phyloP scores from a whole-genome alignment of 2,888 invertebrate species.

The Nomada lathburiana region DNA sequence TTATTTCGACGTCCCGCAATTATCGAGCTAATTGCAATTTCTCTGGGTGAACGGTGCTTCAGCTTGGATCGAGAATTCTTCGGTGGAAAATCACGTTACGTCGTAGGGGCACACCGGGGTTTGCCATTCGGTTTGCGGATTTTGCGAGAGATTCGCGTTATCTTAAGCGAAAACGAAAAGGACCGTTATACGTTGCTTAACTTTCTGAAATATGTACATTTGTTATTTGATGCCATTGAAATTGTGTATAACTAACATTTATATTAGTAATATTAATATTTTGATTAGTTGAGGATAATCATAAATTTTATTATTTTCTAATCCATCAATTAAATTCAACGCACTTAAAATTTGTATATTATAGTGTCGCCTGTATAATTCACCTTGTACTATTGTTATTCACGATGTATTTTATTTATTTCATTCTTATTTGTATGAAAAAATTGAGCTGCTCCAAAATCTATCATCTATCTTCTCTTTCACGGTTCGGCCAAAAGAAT shows the following conservation, averaged over 20 bases:
- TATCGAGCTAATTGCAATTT: constrained; percentile 54
- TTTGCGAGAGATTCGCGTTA: no score
- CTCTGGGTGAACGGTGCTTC: not conserved
- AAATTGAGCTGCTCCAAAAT: not conserved
- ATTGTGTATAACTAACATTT: no score
- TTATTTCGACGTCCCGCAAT: constrained; percentile 48
- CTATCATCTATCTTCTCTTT: constrained; percentile 8
- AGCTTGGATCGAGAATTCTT: not conserved
- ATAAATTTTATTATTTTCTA: no score
- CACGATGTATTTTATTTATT: not conserved
- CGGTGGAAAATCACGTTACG: not conserved
- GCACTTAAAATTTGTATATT: no score
- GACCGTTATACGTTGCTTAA: not conserved
- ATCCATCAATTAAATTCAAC: no score
- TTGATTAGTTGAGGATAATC: no score
- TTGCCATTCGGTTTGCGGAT: not conserved
- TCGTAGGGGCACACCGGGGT: not conserved
- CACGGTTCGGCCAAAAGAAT: not conserved
- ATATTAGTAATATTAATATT: no score
- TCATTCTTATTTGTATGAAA: not conserved
- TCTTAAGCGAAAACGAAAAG: no score
- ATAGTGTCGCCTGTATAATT: no score
- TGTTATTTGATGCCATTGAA: no score
- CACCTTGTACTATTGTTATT: not conserved
- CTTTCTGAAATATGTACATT: not conserved